phyloP scores from a whole-genome alignment of 92 coral and sea anemone species.

The Chrysogorgia sp. region DNA sequence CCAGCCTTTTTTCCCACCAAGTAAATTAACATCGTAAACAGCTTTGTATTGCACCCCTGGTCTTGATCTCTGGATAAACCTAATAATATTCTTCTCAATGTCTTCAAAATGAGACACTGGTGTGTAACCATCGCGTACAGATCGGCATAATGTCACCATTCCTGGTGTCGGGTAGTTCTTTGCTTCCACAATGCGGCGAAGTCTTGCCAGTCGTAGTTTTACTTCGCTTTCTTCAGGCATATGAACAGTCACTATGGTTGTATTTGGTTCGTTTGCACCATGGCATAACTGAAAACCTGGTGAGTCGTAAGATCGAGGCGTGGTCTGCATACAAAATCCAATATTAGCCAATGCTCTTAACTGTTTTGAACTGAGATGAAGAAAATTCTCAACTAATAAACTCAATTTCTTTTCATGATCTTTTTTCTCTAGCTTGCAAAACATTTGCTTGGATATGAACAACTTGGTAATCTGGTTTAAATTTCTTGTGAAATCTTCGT shows the following conservation, averaged over 20 bases:
- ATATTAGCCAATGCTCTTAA: slow-evolving; percentile 9
- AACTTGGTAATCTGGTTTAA: not conserved
- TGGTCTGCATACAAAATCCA: slow-evolving; percentile 40
- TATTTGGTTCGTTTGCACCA: slow-evolving; percentile 31
- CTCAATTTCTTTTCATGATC: slow-evolving; percentile 3
- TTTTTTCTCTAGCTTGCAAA: not conserved
- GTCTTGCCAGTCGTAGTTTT: slow-evolving; percentile 4
- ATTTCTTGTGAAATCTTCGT: not conserved
- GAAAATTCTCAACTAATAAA: slow-evolving; percentile 9
- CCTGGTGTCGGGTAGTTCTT: slow-evolving; percentile 19
- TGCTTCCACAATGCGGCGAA: slow-evolving; percentile 14
- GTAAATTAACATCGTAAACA: slow-evolving; percentile 27
- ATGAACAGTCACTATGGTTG: slow-evolving; percentile 25
- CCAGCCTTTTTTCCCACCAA: slow-evolving; percentile 24
- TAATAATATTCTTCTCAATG: slow-evolving; percentile 7
- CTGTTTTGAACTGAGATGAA: not conserved
- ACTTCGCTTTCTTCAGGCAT: slow-evolving; percentile 34
- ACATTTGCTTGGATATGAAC: not conserved
- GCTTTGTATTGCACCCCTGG: slow-evolving; percentile 15
- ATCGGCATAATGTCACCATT: slow-evolving; percentile 40
- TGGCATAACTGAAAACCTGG: slow-evolving; percentile 35
- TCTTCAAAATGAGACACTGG: slow-evolving; percentile 1
- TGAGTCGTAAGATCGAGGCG: slow-evolving; percentile 16
- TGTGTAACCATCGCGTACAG: slow-evolving; percentile 40
- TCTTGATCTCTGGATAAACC: not conserved